Percentiles rank a stretch among this genome's conserved stretches.
phyloP scores from a whole-genome alignment of 2,888 invertebrate species.

The Eupithecia insigniata region DNA sequence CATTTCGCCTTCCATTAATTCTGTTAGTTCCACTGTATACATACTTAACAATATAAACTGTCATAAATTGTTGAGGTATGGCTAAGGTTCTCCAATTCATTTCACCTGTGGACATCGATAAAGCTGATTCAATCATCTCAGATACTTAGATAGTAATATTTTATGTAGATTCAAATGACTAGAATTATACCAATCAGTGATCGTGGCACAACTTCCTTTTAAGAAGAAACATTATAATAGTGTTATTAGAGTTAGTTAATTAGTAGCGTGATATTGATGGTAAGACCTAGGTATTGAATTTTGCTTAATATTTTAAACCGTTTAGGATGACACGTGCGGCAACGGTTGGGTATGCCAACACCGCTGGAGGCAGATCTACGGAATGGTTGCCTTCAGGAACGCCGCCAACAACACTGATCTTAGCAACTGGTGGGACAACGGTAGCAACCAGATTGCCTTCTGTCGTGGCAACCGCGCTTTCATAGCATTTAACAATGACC shows the following conservation, averaged over 20 bases:
- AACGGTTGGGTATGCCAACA: conserved; percentile 92
- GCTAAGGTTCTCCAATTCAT: too few relatives aligned
- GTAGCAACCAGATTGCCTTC: conserved; percentile 90
- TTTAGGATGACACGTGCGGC: conserved; percentile 79
- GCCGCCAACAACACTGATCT: conserved; percentile 82
- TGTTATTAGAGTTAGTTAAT: too few relatives aligned
- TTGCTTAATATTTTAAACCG: neutral
- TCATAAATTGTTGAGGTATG: neutral
- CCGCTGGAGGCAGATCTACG: conserved; percentile 89
- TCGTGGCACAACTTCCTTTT: neutral
- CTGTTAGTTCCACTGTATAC: conserved; percentile 63
- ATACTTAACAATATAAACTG: neutral
- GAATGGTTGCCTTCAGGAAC: conserved; percentile 89
- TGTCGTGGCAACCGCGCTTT: conserved; percentile 84
- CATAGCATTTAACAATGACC: conserved; percentile 85
- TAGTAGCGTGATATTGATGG: neutral
- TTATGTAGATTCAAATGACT: too few relatives aligned
- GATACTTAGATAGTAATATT: too few relatives aligned
- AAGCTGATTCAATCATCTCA: neutral
- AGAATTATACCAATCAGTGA: neutral
- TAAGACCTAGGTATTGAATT: neutral
- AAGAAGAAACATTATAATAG: neutral
- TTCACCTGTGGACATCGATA: neutral
- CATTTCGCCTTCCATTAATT: conserved; percentile 86
- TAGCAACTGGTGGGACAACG: conserved; percentile 90